Evolutionary conservation across 1,140 invertebrate genomes (phyloP), one percentile per base, ranked within the genome.

Genomic region (Rhopalosiphum maidis): DNA sequence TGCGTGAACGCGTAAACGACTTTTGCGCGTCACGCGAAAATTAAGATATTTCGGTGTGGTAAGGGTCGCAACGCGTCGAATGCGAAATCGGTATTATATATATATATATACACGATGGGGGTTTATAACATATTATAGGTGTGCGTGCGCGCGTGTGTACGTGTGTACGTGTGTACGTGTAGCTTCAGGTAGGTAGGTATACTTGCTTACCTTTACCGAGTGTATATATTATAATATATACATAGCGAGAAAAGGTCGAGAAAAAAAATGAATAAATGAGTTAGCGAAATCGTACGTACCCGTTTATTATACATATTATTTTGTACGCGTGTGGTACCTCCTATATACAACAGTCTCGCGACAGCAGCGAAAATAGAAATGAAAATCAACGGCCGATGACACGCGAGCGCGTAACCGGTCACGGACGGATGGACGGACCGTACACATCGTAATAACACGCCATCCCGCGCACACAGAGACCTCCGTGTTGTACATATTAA

Each of bases 331-430:
- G 30, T 15, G 25, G 25, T 68, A 55, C 54, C 54, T 55, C 54
- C 25, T 30, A 18, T 15, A n/a, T 4, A n/a, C 5, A 35, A 77
- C 60, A n/a, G 30, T 18, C 60, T n/a, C 30, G 60, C 25, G 60
- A 11, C 30, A n/a, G 30, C 30, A 11, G 30, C 37, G 2, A 85
- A 86, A 86, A 43, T 1, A 43, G 23, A 25, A 86, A 46, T 46
- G 41, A 86, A 86, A 86, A 86, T 46, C 85, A 86, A 86, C 85
- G 43, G 43, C 37, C 85, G 85, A n/a, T 41, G 85, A 86, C 85
- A 86, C 85, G 85, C 85, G 37, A 86, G 1, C 43, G 30, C 43
- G 41, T 86, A 86, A 86, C 41, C 25, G 85, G 85, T 86, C 85
- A 86, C 85, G 41, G 85, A 46, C 41, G 37, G 30, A 46, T 43